Percentiles rank a stretch among this genome's conserved stretches.
Conservation (phyloP, 1,140 invertebrate species). For the Metopolophium dirhodum region DNA sequence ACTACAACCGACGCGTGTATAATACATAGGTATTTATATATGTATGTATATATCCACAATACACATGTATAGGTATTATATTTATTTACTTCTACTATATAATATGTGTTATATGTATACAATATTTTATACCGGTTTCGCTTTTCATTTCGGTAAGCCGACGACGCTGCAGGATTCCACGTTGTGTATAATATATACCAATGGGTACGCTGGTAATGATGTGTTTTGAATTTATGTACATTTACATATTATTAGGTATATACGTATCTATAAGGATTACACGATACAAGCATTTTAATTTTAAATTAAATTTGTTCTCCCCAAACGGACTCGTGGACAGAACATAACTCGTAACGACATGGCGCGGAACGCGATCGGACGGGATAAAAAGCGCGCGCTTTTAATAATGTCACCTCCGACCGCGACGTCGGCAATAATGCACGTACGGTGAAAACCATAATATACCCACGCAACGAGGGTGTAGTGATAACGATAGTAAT, state of each 20-base stretch:
- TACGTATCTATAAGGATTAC: not conserved
- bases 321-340: not conserved
- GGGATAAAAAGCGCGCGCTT: not conserved
- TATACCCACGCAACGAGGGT: not conserved
- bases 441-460: not conserved
- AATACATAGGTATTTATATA: not conserved
- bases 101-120: not conserved
- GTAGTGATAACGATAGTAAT: not conserved
- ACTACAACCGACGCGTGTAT: not conserved
- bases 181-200: not conserved
- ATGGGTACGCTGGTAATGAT: not conserved
- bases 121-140: conserved; percentile 28
- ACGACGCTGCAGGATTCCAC: conserved; percentile 22
- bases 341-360: not conserved
- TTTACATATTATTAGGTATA: not conserved
- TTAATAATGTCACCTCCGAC: not conserved
- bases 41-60: not conserved
- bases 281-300: not conserved
- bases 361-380: not conserved
- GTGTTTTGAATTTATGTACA: not conserved
- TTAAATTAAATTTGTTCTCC: not conserved
- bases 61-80: not conserved
- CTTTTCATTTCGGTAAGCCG: conserved; percentile 35
- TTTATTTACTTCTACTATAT: not conserved
- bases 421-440: not conserved